Conservation (phyloP, 1,140 invertebrate species). For the Caenorhabditis remanei region DNA sequence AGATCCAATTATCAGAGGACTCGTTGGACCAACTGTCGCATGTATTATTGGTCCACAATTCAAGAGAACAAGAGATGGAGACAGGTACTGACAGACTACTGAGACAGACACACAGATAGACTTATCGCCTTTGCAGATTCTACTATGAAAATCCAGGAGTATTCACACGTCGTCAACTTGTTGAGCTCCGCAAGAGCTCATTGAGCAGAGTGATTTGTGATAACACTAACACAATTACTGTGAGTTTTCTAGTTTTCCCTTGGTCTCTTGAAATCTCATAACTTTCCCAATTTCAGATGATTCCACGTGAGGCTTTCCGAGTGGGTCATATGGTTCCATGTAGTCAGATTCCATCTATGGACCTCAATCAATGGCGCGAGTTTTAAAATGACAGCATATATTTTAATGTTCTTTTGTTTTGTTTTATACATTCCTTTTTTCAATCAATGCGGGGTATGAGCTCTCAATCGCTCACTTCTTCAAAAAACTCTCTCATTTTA, state of each 20-base stretch:
- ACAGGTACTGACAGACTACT: constrained; percentile 78
- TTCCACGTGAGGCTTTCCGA: constrained; percentile 81
- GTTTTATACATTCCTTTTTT: constrained; percentile 42
- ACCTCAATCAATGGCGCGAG: constrained; percentile 75
- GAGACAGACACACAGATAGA: background rate
- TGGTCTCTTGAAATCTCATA: background rate
- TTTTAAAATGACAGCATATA: constrained; percentile 32
- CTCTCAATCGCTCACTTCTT: constrained; percentile 32
- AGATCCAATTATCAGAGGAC: constrained; percentile 75
- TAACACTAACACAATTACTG: constrained; percentile 83
- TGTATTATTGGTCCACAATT: constrained; percentile 97
- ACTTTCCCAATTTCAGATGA: constrained; percentile 76
- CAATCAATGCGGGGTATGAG: constrained; percentile 27
- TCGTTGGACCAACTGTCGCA: constrained; percentile 85
- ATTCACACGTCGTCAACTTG: constrained; percentile 85
- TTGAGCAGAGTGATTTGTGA: constrained; percentile 86
- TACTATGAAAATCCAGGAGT: constrained; percentile 92
- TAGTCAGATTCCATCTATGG: constrained; percentile 76
- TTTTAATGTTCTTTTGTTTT: background rate
- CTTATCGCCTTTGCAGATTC: constrained; percentile 80
- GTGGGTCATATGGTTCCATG: constrained; percentile 73
- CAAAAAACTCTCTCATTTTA: constrained; percentile 1
- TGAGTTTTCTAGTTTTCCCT: constrained; percentile 5
- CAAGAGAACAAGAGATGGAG: constrained; percentile 81
- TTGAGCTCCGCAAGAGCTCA: constrained; percentile 83